Evolutionary conservation across 2,797 vertebrate genomes (phyloP), one percentile per base, ranked within the genome.

Genomic region (Onychomys torridus): DNA sequence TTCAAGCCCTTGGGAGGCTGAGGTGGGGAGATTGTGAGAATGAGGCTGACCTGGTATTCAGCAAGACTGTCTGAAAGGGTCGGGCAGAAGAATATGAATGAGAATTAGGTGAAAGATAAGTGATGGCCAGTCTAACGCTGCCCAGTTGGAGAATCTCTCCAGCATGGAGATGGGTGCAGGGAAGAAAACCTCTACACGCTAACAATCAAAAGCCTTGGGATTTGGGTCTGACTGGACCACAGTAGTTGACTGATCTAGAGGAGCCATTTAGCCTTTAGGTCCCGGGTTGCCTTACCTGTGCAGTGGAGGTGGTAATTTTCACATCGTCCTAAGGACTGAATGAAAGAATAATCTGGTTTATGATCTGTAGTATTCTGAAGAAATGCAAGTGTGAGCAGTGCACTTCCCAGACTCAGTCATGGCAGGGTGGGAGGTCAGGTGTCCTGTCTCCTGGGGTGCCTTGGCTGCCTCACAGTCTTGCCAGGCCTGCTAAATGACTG

Each of bases 301-400:
- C 94, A 69, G 93, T 69, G n/a, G 34, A 34, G 29, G 5, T 43
- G 81, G n/a, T 23, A 40, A 13, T 90, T 86, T 90, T 94, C 67
- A 96, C 19, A 32, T 84, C 65, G 29, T 95, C 81, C 46, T 92
- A 69, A 96, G 55, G 57, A 89, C 78, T 92, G 89, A 96, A 90
- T 32, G 40, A 91, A 75, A 96, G 43, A 89, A 83, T 46, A n/a
- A 78, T 86, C 55, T 93, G 69, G 85, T 87, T 93, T 52, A 43
- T 82, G 67, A 59, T 43, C 43, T 81, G 5, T 46, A 75, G 71
- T 67, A 78, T 40, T 19, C 61, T 76, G 63, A 94, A 59, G 49
- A 92, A 96, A 95, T 61, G 78, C 13, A 87, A 59, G 43, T 59
- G 12, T 63, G n/a, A 65, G 14, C 23, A 83, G 77, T 55, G 29